A percentile compares a stretch with the other conserved stretches of the same genome.
Evolutionary conservation across 2,113 vertebrate species (phyloP).

Genomic region (Elaphurus davidianus): DNA sequence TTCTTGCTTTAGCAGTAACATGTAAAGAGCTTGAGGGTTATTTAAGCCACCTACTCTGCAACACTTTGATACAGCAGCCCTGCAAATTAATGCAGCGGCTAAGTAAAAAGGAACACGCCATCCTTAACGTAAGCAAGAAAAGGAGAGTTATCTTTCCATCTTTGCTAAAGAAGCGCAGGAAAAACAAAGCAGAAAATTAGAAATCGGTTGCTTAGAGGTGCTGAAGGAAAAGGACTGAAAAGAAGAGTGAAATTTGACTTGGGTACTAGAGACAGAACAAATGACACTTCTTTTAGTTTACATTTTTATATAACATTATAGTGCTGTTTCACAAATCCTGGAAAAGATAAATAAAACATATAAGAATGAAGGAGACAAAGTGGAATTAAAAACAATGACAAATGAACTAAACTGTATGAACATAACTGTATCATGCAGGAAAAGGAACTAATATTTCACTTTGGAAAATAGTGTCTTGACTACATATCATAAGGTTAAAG

Average conservation of each 20-base stretch:
- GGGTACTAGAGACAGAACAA: background rate
- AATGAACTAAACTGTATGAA: background rate
- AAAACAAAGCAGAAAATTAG: background rate
- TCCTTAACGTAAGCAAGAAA: background rate
- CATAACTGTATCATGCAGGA: background rate
- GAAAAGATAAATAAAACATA: background rate
- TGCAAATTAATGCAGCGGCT: background rate
- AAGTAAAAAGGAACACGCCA: background rate
- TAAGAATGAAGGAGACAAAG: background rate
- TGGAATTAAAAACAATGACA: background rate
- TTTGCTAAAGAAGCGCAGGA: background rate
- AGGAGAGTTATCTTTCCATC: background rate
- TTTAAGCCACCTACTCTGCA: background rate
- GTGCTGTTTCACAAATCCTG: background rate
- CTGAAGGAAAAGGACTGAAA: background rate
- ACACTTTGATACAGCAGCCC: background rate
- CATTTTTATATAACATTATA: background rate
- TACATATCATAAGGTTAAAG: background rate
- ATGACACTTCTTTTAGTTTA: no score
- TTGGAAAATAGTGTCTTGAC: background rate
- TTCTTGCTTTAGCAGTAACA: background rate
- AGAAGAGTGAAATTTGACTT: background rate
- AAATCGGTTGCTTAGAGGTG: background rate
- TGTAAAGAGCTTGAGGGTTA: background rate
- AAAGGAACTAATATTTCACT: background rate